Evolutionary conservation across 92 coral and sea anemone species (phyloP).

Genomic region (Porites evermanni): DNA sequence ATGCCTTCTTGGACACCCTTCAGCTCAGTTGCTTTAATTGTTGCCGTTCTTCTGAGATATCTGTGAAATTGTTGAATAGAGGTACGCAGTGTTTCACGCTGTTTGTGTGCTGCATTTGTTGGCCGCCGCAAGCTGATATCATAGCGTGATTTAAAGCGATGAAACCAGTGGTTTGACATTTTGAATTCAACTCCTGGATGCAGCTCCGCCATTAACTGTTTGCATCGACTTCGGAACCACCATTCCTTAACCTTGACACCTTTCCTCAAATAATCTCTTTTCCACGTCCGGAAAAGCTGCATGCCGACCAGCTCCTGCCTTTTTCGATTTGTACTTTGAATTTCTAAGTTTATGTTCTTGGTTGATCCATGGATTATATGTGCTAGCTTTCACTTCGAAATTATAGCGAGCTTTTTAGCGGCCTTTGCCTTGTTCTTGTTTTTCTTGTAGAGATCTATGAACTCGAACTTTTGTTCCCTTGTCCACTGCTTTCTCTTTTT

Average conservation of each 20-base stretch:
- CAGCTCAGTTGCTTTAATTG: too few species aligned
- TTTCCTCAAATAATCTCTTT: slow-evolving; percentile 45
- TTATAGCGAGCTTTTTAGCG: slow-evolving; percentile 51
- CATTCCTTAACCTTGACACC: slow-evolving; percentile 62
- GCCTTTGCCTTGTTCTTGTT: slow-evolving; percentile 64
- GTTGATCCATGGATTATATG: slow-evolving; percentile 47
- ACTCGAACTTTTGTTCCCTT: slow-evolving; percentile 54
- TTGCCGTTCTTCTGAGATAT: too few species aligned
- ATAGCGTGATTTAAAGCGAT: slow-evolving; percentile 52
- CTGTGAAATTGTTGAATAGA: too few species aligned
- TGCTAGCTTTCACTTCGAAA: slow-evolving; percentile 39
- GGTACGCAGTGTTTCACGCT: too few species aligned
- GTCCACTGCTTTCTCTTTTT: slow-evolving; percentile 38
- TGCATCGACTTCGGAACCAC: slow-evolving; percentile 53
- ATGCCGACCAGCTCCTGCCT: slow-evolving; percentile 54
- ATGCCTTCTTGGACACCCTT: too few species aligned
- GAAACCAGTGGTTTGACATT: slow-evolving; percentile 64
- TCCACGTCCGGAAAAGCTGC: slow-evolving; percentile 66
- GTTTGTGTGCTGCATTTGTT: background rate
- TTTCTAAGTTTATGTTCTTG: slow-evolving; percentile 51
- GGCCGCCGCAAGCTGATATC: slow-evolving; percentile 47
- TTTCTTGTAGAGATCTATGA: slow-evolving; percentile 46
- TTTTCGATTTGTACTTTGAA: slow-evolving; percentile 41
- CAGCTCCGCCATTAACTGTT: slow-evolving; percentile 57
- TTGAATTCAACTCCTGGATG: slow-evolving; percentile 69